Evolutionary conservation across 2,113 vertebrate species (phyloP).

Genomic region (Colinus virginianus): DNA sequence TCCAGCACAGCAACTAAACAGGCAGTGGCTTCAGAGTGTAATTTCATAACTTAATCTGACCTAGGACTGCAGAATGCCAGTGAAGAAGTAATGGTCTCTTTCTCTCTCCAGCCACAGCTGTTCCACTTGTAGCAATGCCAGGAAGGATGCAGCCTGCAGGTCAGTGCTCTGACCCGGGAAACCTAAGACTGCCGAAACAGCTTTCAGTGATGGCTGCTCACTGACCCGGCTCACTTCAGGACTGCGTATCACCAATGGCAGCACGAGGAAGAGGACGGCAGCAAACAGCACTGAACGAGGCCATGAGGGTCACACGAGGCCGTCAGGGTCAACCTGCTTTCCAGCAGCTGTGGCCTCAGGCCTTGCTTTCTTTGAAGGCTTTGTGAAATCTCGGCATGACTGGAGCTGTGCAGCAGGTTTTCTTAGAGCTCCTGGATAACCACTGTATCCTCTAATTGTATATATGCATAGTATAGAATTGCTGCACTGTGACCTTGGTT

Average conservation of each 20-base stretch:
- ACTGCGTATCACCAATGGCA: neutral
- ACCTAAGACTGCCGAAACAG: neutral
- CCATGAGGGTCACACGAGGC: no score
- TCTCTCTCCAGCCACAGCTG: neutral
- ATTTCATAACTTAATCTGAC: neutral
- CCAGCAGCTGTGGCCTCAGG: neutral
- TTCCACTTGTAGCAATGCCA: neutral
- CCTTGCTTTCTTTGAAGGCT: neutral
- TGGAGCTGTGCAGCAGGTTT: neutral
- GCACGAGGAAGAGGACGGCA: neutral
- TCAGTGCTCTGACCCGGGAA: neutral
- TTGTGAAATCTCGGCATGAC: neutral
- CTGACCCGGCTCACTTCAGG: accelerated
- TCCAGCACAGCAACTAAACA: neutral
- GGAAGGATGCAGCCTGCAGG: neutral
- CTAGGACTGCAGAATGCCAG: neutral
- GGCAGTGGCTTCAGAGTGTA: neutral
- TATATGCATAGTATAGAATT: neutral
- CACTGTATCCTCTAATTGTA: neutral
- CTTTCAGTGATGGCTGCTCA: neutral
- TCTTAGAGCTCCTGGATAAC: neutral
- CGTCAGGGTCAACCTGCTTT: neutral
- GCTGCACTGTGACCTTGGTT: neutral
- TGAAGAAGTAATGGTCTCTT: neutral
- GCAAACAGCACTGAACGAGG: neutral